Evolutionary conservation across 2,888 invertebrate genomes (phyloP).

Genomic region (Apoderus coryli): DNA sequence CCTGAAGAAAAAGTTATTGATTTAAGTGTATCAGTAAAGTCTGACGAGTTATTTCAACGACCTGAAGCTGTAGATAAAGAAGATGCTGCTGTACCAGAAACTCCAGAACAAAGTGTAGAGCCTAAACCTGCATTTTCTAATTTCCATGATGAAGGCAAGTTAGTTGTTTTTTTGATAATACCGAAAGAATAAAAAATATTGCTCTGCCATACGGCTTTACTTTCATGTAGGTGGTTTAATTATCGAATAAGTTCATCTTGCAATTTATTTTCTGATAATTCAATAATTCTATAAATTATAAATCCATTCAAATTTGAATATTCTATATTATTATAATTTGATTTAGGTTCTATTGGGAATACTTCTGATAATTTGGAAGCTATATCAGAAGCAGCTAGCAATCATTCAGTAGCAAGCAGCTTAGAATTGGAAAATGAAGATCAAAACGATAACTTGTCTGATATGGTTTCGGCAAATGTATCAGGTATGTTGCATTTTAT

Average conservation of each 20-base stretch:
- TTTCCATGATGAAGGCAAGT: no score
- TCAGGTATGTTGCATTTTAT: no score
- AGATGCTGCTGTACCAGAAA: conserved; percentile 12
- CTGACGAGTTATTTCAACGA: conserved; percentile 17
- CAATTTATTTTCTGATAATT: no score
- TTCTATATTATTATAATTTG: no score
- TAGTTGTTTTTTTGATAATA: no score
- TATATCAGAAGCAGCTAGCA: conserved; percentile 89
- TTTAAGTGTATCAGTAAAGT: conserved; percentile 29
- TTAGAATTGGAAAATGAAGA: conserved; percentile 78
- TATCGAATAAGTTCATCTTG: no score
- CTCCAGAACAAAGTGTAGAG: conserved; percentile 16
- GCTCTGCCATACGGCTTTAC: no score
- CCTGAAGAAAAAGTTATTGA: conserved; percentile 46
- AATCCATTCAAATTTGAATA: no score
- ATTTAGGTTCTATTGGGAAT: conserved; percentile 70
- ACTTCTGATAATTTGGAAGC: conserved; percentile 90
- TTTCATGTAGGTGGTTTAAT: no score
- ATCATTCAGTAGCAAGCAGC: conserved; percentile 86
- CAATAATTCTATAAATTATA: no score
- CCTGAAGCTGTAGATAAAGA: conserved; percentile 13
- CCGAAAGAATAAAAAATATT: no score
- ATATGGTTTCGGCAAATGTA: conserved; percentile 94
- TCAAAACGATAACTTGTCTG: conserved; percentile 87
- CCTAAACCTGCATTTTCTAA: conserved; percentile 14